A percentile compares a stretch with the other conserved stretches of the same genome.
phyloP scores from a whole-genome alignment of 2,888 invertebrate genomes.

The Ametastegia equiseti region DNA sequence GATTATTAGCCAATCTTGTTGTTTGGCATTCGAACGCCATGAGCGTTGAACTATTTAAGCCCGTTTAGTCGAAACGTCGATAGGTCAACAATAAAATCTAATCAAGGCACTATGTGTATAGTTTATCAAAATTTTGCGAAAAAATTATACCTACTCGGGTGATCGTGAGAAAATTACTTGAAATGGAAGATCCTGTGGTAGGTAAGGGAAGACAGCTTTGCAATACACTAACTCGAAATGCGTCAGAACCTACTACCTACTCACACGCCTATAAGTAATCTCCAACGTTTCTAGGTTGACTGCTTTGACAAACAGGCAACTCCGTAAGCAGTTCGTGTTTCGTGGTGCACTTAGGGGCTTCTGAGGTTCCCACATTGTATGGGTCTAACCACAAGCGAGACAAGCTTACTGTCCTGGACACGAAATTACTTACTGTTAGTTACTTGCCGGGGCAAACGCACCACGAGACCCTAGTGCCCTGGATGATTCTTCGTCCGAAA shows the following conservation, averaged over 20 bases:
- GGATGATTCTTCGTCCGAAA: neutral
- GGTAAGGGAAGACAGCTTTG: neutral
- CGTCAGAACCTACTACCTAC: neutral
- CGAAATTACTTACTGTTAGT: constrained; percentile 26
- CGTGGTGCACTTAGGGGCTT: constrained; percentile 33
- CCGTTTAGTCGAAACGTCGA: neutral
- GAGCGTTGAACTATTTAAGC: neutral
- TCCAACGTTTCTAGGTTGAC: neutral
- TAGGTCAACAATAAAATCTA: no score
- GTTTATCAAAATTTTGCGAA: no score
- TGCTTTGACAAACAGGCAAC: constrained; percentile 35
- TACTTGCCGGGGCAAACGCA: neutral
- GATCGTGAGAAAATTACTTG: neutral
- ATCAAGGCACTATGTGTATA: no score
- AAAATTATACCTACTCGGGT: no score
- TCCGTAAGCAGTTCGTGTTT: constrained; percentile 35
- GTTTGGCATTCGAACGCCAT: constrained; percentile 4
- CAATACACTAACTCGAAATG: neutral
- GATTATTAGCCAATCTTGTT: constrained; percentile 41
- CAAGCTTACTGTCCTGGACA: constrained; percentile 26
- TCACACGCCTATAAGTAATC: constrained; percentile 4
- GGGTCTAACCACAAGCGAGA: neutral
- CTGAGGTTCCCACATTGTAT: constrained; percentile 25
- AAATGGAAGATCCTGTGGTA: neutral
- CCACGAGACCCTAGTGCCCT: neutral